phyloP scores from a whole-genome alignment of 2,888 invertebrate species.

The Theodoxus fluviatilis region DNA sequence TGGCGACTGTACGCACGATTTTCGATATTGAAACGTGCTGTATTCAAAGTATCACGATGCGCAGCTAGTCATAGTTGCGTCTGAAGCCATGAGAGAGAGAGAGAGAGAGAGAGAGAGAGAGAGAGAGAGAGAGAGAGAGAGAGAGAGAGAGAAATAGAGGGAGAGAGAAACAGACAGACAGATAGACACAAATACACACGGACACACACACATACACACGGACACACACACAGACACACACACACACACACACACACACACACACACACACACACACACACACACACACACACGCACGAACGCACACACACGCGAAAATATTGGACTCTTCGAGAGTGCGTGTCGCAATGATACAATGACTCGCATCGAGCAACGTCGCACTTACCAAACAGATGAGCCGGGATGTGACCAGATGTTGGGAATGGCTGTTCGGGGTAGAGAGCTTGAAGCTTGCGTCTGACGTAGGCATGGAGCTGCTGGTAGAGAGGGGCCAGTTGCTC shows the following conservation, averaged over 20 bases:
- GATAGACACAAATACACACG: background rate
- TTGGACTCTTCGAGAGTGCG: background rate
- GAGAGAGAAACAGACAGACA: background rate
- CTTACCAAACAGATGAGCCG: conserved; percentile 81
- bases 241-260: too few species aligned
- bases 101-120: background rate
- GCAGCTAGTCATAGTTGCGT: background rate
- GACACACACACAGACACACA: too few species aligned
- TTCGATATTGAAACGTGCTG: too few species aligned
- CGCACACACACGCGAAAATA: background rate
- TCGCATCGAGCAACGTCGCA: background rate
- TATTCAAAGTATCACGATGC: too few species aligned
- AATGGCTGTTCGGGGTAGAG: conserved; percentile 76
- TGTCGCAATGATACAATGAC: background rate
- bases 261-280: background rate
- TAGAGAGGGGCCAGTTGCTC: conserved; percentile 76
- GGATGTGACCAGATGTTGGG: conserved; percentile 77
- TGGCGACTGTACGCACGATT: too few species aligned
- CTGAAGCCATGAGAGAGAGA: background rate
- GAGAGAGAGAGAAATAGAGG: background rate
- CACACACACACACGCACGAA: background rate
- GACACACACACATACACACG: background rate
- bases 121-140: conserved; percentile 2
- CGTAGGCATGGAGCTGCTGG: conserved; percentile 81
- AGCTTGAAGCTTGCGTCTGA: conserved; percentile 74